phyloP scores from a whole-genome alignment of 2,888 invertebrate genomes.

The Cantharis rustica region DNA sequence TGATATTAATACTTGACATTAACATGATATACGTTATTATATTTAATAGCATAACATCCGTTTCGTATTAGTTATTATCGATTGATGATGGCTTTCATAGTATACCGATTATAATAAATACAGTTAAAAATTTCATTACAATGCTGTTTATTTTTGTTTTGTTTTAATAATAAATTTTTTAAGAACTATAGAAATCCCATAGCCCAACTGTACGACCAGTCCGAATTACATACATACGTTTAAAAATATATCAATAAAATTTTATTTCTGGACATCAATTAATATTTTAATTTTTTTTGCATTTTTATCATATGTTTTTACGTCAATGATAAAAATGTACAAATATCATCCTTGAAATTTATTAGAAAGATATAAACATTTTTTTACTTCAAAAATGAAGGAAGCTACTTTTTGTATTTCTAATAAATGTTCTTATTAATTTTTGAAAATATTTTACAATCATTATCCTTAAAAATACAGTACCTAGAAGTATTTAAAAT shows the following conservation, averaged over 20 bases:
- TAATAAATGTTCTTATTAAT: background rate
- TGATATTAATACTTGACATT: background rate
- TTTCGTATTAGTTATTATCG: background rate
- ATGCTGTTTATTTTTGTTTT: background rate
- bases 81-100: background rate
- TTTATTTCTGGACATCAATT: no score
- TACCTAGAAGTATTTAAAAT: background rate
- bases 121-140: background rate
- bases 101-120: background rate
- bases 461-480: background rate
- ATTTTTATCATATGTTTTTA: background rate
- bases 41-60: background rate
- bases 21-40: background rate
- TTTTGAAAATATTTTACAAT: background rate
- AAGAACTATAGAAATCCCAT: no score
- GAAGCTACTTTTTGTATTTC: background rate
- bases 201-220: no score
- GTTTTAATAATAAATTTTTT: no score
- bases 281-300: background rate
- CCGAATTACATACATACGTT: no score
- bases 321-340: background rate
- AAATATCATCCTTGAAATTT: background rate
- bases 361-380: background rate
- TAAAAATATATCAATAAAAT: no score
- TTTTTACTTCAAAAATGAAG: background rate